phyloP scores from a whole-genome alignment of 2,888 invertebrate genomes.

The Phania funesta region DNA sequence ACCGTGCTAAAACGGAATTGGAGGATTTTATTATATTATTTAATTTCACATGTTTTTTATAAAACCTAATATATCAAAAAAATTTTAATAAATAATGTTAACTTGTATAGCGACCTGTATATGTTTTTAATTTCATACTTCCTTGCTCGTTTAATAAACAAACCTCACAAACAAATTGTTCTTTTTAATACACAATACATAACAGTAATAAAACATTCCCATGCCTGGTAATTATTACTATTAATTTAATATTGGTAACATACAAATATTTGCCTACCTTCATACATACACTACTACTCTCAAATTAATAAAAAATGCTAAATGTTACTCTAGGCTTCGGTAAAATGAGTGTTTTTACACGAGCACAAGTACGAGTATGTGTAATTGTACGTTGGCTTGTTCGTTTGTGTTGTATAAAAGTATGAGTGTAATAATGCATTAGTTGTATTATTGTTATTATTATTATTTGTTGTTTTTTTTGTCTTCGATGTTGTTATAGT shows the following conservation, averaged over 20 bases:
- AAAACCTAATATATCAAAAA: too few relatives aligned
- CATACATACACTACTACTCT: not conserved
- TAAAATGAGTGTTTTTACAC: slow-evolving; percentile 29
- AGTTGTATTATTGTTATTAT: slow-evolving; percentile 51
- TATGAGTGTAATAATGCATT: slow-evolving; percentile 55
- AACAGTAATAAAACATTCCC: not conserved
- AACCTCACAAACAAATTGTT: too few relatives aligned
- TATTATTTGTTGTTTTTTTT: slow-evolving; percentile 54
- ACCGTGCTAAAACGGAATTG: too few relatives aligned
- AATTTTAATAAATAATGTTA: too few relatives aligned
- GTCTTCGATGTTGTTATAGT: slow-evolving; percentile 47
- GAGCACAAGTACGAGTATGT: slow-evolving; percentile 3
- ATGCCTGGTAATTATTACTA: slow-evolving; percentile 1
- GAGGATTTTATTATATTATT: too few relatives aligned
- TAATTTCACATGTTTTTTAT: too few relatives aligned
- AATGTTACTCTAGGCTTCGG: slow-evolving; percentile 42
- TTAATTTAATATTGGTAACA: slow-evolving; percentile 45
- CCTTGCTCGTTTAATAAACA: too few relatives aligned
- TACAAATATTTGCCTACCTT: slow-evolving; percentile 2
- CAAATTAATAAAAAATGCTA: slow-evolving; percentile 30
- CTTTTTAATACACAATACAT: too few relatives aligned
- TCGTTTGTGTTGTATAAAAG: slow-evolving; percentile 43
- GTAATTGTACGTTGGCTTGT: slow-evolving; percentile 11
- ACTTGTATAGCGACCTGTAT: too few relatives aligned
- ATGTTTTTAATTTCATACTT: too few relatives aligned